phyloP scores from a whole-genome alignment of 1,140 invertebrate genomes.

The Bombus terrestris region DNA sequence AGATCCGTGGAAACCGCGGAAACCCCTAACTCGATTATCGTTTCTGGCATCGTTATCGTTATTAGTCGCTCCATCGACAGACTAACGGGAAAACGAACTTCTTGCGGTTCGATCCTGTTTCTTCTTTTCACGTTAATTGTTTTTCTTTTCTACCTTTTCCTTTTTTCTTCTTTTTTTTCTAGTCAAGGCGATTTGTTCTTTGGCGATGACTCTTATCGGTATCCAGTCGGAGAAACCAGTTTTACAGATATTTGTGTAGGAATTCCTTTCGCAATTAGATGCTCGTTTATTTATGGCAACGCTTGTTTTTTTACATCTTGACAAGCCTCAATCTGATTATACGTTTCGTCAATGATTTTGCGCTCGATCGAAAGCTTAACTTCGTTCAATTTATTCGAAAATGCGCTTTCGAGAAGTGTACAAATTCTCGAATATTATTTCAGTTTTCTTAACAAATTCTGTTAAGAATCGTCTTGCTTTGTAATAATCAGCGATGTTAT shows the following conservation, averaged over 20 bases:
- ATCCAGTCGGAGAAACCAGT: no score
- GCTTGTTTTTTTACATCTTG: slow-evolving; percentile 20
- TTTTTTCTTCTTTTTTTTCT: neutral
- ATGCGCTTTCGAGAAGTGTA: neutral
- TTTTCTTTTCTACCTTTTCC: neutral
- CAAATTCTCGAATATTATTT: neutral
- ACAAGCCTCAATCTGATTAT: slow-evolving; percentile 38
- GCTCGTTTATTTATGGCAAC: neutral
- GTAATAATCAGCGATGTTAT: neutral
- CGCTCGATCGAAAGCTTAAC: neutral
- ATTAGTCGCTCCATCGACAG: slow-evolving; percentile 74
- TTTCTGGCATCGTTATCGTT: slow-evolving; percentile 75
- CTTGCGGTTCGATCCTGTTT: slow-evolving; percentile 38
- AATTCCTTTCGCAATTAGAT: neutral
- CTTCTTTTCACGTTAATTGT: neutral
- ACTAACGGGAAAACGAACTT: slow-evolving; percentile 44
- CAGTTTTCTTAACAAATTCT: neutral
- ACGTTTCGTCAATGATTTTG: slow-evolving; percentile 55
- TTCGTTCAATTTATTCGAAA: neutral
- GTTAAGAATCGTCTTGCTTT: no score
- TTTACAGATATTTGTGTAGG: no score
- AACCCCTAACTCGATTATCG: slow-evolving; percentile 75
- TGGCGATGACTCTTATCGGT: no score
- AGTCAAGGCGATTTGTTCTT: no score
- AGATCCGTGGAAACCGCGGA: slow-evolving; percentile 73